These are phyloP conservation scores for Threskiornis aethiopicus DNA, from an alignment of 2,797 vertebrate genomes.

Conservation along the genomic window DNA sequence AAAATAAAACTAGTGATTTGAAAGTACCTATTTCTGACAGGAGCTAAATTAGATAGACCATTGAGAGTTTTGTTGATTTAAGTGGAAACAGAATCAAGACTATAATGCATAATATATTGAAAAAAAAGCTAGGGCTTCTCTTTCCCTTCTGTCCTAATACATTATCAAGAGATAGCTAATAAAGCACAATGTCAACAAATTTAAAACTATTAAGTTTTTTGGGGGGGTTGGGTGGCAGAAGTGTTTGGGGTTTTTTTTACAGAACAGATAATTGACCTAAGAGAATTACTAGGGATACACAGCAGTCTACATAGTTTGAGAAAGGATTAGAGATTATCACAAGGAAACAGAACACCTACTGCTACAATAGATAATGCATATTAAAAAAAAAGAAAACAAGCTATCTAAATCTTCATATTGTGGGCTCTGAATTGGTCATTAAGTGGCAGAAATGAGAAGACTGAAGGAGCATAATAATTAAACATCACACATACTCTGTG, in stretches of 20 bases:
- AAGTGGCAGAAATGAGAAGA: neutral
- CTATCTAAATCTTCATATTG: neutral
- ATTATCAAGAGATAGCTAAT: neutral
- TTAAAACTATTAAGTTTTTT: neutral
- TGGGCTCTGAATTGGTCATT: neutral
- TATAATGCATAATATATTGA: neutral
- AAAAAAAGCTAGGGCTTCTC: neutral
- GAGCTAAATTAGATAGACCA: neutral
- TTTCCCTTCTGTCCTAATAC: neutral
- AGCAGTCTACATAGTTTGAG: neutral
- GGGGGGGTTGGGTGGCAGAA: fast-evolving
- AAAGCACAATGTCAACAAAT: neutral
- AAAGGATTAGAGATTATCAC: neutral
- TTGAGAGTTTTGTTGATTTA: neutral
- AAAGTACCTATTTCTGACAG: neutral
- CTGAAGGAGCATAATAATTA: neutral
- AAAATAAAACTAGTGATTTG: neutral
- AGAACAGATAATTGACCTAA: neutral
- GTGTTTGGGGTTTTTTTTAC: too few relatives aligned
- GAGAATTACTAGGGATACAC: neutral
- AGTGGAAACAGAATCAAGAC: neutral
- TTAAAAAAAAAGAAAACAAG: neutral
- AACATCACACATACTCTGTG: neutral
- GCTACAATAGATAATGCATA: neutral
- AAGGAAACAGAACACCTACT: neutral